Evolutionary conservation across 2,888 invertebrate species (phyloP).

Genomic region (Sesamia inferens): DNA sequence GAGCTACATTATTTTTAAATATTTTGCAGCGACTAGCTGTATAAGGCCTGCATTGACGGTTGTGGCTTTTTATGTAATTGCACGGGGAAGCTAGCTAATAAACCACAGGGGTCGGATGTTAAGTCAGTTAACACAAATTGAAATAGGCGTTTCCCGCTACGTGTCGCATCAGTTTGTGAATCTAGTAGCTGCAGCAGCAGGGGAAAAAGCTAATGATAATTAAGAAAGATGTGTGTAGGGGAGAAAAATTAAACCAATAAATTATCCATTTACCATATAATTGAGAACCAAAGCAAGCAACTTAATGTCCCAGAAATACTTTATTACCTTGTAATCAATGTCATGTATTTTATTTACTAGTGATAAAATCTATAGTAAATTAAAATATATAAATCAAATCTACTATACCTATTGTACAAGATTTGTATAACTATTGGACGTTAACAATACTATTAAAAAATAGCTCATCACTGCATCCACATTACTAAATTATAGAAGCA

Average conservation of each 20-base stretch:
- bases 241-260: slow-evolving; percentile 39
- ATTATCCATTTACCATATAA: slow-evolving; percentile 77
- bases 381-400: slow-evolving; percentile 68
- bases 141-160: background rate
- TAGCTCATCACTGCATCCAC: slow-evolving; percentile 62
- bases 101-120: too few relatives aligned
- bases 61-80: too few relatives aligned
- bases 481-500: slow-evolving; percentile 65
- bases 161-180: background rate
- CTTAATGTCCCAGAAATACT: slow-evolving; percentile 77
- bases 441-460: slow-evolving; percentile 61
- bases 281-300: slow-evolving; percentile 82
- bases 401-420: slow-evolving; percentile 77
- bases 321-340: slow-evolving; percentile 70
- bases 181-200: background rate
- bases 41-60: too few relatives aligned
- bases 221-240: background rate
- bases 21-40: too few relatives aligned
- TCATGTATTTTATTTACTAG: slow-evolving; percentile 72
- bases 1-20: too few relatives aligned
- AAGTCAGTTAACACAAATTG: too few relatives aligned
- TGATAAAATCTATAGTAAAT: slow-evolving; percentile 66
- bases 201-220: background rate
- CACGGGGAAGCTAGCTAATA: too few relatives aligned
- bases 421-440: slow-evolving; percentile 76